Evolutionary conservation across 2,888 invertebrate species (phyloP).

Genomic region (Brachyopa scutellaris): DNA sequence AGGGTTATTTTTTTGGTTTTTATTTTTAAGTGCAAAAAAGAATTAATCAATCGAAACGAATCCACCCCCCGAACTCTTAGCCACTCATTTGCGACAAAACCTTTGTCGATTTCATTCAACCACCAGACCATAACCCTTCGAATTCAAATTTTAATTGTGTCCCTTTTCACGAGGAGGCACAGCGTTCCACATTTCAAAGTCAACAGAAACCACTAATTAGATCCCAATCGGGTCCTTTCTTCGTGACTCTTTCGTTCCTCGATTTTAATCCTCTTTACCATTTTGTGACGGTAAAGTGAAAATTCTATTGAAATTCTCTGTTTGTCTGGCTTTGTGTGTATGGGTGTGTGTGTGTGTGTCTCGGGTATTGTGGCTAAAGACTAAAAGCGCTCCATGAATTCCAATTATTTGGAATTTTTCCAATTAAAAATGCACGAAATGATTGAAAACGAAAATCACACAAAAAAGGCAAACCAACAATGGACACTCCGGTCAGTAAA

Average conservation of each 20-base stretch:
- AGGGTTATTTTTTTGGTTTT: not conserved
- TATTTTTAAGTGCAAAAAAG: not conserved
- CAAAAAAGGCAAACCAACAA: slow-evolving; percentile 3
- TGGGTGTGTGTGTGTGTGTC: not conserved
- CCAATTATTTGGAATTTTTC: slow-evolving; percentile 66
- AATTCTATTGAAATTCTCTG: slow-evolving; percentile 29
- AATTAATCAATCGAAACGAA: slow-evolving; percentile 58
- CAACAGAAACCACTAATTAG: slow-evolving; percentile 70
- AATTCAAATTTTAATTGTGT: slow-evolving; percentile 66
- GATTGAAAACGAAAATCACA: slow-evolving; percentile 14
- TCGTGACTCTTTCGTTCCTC: slow-evolving; percentile 1
- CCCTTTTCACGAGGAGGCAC: slow-evolving; percentile 6
- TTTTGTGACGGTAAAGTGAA: slow-evolving; percentile 42
- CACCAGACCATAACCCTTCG: slow-evolving; percentile 43
- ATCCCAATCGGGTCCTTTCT: slow-evolving; percentile 41
- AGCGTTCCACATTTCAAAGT: slow-evolving; percentile 58
- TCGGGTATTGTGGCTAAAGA: slow-evolving; percentile 35
- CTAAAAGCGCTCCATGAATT: slow-evolving; percentile 53
- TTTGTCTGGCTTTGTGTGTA: slow-evolving; percentile 18
- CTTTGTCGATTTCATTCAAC: slow-evolving; percentile 50
- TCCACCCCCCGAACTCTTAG: not conserved
- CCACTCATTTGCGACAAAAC: slow-evolving; percentile 21
- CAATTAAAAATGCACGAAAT: slow-evolving; percentile 68
- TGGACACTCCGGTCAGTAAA: too few relatives aligned
- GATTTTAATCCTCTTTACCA: slow-evolving; percentile 2